Base-by-base conservation (phyloP, 1,140 invertebrate species). In the Zaprionus africanus region DNA sequence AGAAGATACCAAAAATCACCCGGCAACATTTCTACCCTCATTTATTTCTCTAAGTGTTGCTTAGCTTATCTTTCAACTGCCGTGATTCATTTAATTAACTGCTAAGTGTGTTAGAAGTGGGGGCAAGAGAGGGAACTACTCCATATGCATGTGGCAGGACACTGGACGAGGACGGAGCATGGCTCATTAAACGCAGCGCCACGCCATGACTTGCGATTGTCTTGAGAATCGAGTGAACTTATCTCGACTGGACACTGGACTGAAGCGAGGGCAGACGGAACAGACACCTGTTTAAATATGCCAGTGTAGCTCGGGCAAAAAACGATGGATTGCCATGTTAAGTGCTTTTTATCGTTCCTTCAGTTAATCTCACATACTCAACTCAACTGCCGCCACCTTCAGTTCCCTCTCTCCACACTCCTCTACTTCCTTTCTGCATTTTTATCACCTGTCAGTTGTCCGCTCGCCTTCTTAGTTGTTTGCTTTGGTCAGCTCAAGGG, bases 241-340 rank as follows among this genome's bases (percentile, higher is more conserved):
- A 49, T 49, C 46, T 49, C 46, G 46, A 4, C 19, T 22, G 46
- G 19, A 24, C 2, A 17, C 4, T 3, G 19, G 51, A 7, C 26
- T 4, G 24, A 13, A 26, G 13, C 2, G 12, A 4, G 17, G 31
- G n/a, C n/a, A 24, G 19, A 11, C 9, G 19, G 57, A 38, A 41
- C 53, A 17, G 38, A 62, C 53, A 61, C 38, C 67, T 82, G 75
- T 72, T 85, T 84, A 84, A 77, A 84, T 81, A 84, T 85, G 79
- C 78, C 78, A 63, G 75, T 70, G 63, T 63, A 43, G 53, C 26
- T 70, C 43, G 38, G 22, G 73, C 68, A 65, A 72, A 73, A 77
- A 88, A 71, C 82, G 86, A 90, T 90, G 85, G 86, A 90, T 90
- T 79, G 86, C 85, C 86, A 70, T 85, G 86, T 90, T 90, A 90